Conservation (phyloP, 2,888 invertebrate species). For the Amiota communis region DNA sequence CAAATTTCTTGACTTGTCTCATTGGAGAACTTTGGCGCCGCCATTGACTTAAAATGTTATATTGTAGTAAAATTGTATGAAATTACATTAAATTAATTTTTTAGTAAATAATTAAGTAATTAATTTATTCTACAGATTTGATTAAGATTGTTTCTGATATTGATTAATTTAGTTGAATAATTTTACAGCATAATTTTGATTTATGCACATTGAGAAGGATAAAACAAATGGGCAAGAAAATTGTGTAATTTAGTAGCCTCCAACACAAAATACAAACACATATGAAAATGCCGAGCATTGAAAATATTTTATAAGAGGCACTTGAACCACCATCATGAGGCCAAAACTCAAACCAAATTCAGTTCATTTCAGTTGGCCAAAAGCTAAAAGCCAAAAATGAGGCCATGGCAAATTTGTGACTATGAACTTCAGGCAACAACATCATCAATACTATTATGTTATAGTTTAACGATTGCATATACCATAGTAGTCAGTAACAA, state of each 20-base stretch:
- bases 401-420: background rate
- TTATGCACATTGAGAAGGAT: background rate
- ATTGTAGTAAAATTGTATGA: background rate
- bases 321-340: too few species aligned
- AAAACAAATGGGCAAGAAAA: background rate
- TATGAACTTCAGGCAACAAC: slow-evolving; percentile 11
- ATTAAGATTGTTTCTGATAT: background rate
- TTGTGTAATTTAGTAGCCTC: slow-evolving; percentile 23
- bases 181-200: slow-evolving; percentile 12
- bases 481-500: background rate
- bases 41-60: background rate
- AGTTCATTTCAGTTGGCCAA: background rate
- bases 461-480: background rate
- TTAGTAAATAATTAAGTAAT: slow-evolving; percentile 22
- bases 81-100: background rate
- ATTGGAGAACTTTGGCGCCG: slow-evolving; percentile 16
- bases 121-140: slow-evolving; percentile 4
- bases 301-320: too few species aligned
- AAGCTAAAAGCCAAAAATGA: slow-evolving; percentile 10
- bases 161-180: background rate
- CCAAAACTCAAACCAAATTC: too few species aligned
- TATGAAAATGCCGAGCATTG: too few species aligned
- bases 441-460: background rate
- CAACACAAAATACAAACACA: background rate
- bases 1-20: slow-evolving; percentile 4